Base-by-base conservation (phyloP, 2,113 vertebrate species). In the Caracal caracal region DNA sequence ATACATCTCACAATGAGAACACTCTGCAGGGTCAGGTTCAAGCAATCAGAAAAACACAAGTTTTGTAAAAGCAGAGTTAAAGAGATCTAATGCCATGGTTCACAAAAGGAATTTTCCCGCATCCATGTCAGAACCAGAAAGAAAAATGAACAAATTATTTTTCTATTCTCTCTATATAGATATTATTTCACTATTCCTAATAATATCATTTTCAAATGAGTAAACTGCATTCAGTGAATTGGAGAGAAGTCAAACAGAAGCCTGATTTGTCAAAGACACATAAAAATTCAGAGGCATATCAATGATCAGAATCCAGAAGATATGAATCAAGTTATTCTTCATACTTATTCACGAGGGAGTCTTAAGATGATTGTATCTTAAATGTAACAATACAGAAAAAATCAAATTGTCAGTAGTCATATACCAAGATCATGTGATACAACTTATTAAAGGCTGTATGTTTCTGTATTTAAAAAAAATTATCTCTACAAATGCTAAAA, bases 151-250 rank as follows among this genome's bases (percentile, higher is more conserved):
- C 30, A n/a, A 86, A 95, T 92, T 87, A 61, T 86, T 95, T 94
- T 92, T 85, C 49, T 78, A 19, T 86, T 85, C 16, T 53, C 24
- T 93, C 80, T 61, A 3, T 30, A n/a, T 43, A 90, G 51, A 43
- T 68, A 85, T 78, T 76, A 97, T 92, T 95, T 96, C n/a, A 90
- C 71, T 95, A 63, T 97, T 84, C 49, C 61, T 79, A 90, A 88
- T 84, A 73, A 90, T n/a, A 88, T 82, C 5, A 95, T 95, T 94
- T 96, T 75, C 43, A 88, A 80, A 71, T 94, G 43, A 88, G 10
- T 68, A 59, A 51, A 88, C 1, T 79, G 26, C 56, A 93, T 37
- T 84, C 35, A 70, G 66, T 89, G 49, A 89, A 53, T 68, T 89
- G 78, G 28, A 91, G 28, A 73, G 20, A 82, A 91, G 47, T 93